Evolutionary conservation across 2,888 invertebrate genomes (phyloP).

Genomic region (Lasius platythorax): DNA sequence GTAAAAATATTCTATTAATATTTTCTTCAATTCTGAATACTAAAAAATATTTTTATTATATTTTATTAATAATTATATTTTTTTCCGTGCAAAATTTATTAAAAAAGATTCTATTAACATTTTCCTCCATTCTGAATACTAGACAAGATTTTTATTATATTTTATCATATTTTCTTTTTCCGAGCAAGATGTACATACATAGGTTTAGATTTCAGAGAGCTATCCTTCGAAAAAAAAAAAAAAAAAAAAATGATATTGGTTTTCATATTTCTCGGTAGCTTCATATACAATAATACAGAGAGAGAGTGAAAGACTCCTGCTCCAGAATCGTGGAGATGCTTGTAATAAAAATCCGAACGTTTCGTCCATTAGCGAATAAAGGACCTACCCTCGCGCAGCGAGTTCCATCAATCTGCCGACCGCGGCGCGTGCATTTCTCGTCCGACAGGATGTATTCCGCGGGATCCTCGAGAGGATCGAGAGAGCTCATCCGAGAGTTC

Average conservation of each 20-base stretch:
- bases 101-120: not conserved
- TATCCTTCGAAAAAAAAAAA: not conserved
- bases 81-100: not conserved
- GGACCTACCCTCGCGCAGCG: conserved; percentile 30
- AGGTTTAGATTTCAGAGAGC: not conserved
- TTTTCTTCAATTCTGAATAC: too few relatives aligned
- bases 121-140: not conserved
- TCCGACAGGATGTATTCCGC: conserved; percentile 65
- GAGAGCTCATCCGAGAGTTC: conserved; percentile 57
- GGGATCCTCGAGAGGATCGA: conserved; percentile 62
- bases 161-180: not conserved
- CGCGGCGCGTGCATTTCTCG: conserved; percentile 60
- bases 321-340: conserved; percentile 10
- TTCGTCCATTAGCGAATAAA: conserved; percentile 52
- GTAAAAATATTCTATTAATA: too few relatives aligned
- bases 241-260: not conserved
- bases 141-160: not conserved
- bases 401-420: conserved; percentile 64
- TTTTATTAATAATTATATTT: too few relatives aligned
- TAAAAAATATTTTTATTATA: too few relatives aligned
- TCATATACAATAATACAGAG: not conserved
- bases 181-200: not conserved
- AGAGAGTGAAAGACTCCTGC: not conserved
- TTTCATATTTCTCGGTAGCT: not conserved
- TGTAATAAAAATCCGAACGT: conserved; percentile 24